phyloP scores from a whole-genome alignment of 2,797 vertebrate genomes.

The Mionectes olivaceus region DNA sequence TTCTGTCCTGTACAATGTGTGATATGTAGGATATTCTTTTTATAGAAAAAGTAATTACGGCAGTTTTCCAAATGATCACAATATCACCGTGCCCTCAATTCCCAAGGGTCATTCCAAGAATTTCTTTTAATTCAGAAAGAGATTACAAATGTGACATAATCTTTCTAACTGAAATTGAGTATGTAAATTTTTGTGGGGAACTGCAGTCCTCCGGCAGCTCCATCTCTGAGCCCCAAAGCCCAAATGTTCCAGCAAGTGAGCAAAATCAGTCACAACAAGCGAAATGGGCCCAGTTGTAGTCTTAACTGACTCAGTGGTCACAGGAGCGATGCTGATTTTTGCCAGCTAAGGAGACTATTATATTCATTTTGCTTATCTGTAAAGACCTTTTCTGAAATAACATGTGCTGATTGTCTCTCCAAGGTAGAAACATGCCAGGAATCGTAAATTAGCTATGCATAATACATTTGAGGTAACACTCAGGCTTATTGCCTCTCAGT shows the following conservation, averaged over 20 bases:
- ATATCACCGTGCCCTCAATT: background rate
- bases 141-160: background rate
- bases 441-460: slow-evolving; percentile 5
- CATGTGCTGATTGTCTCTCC: background rate
- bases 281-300: background rate
- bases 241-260: background rate
- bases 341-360: background rate
- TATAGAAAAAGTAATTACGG: slow-evolving; percentile 25
- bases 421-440: slow-evolving; percentile 9
- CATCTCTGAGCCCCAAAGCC: background rate
- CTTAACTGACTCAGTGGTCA: background rate
- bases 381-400: slow-evolving; percentile 10
- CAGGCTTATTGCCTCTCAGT: slow-evolving; percentile 20
- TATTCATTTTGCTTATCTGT: slow-evolving; percentile 6
- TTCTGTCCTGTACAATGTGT: background rate
- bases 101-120: background rate
- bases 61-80: slow-evolving; percentile 33
- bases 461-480: slow-evolving; percentile 18
- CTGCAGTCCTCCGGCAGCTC: background rate
- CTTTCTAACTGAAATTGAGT: slow-evolving; percentile 25
- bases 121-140: slow-evolving; percentile 27
- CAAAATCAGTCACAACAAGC: background rate
- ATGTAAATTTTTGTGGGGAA: background rate
- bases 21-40: background rate
- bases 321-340: background rate